Evolutionary conservation across 2,888 invertebrate genomes (phyloP).

Genomic region (Drosophila longiperda): DNA sequence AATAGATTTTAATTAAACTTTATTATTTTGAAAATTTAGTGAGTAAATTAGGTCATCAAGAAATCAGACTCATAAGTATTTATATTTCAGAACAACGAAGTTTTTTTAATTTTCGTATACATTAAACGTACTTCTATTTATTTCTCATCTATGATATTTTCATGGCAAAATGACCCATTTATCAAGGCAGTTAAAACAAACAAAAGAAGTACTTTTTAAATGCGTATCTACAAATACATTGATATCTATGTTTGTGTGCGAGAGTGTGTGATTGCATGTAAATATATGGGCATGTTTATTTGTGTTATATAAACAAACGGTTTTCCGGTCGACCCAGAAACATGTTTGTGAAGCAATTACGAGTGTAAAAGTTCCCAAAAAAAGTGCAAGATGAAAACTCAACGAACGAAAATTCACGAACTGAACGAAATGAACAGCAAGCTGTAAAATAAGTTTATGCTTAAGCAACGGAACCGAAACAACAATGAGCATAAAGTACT

Average conservation of each 20-base stretch:
- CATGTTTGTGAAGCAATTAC: slow-evolving; percentile 41
- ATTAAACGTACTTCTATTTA: neutral
- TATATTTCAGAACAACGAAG: neutral
- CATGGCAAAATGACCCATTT: slow-evolving; percentile 24
- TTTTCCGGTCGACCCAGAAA: slow-evolving; percentile 60
- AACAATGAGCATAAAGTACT: slow-evolving; percentile 48
- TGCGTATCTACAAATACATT: neutral
- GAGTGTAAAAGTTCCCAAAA: slow-evolving; percentile 19
- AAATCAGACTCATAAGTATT: neutral
- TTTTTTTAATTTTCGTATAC: neutral
- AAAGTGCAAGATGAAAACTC: slow-evolving; percentile 16
- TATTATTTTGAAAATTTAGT: neutral
- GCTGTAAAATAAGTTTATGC: slow-evolving; percentile 34
- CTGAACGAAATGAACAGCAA: slow-evolving; percentile 23
- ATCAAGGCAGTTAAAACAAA: slow-evolving; percentile 17
- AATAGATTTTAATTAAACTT: neutral
- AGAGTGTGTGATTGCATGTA: neutral
- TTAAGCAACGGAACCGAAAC: slow-evolving; percentile 29
- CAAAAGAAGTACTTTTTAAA: slow-evolving; percentile 17
- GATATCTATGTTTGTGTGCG: neutral
- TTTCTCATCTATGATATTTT: slow-evolving; percentile 2
- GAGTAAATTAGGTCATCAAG: neutral
- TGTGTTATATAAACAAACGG: slow-evolving; percentile 55
- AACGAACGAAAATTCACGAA: slow-evolving; percentile 4
- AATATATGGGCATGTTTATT: slow-evolving; percentile 8